These are phyloP conservation scores for Brachionus paranguensis DNA, from an alignment of 1,140 invertebrate species.

Conservation along the genomic window DNA sequence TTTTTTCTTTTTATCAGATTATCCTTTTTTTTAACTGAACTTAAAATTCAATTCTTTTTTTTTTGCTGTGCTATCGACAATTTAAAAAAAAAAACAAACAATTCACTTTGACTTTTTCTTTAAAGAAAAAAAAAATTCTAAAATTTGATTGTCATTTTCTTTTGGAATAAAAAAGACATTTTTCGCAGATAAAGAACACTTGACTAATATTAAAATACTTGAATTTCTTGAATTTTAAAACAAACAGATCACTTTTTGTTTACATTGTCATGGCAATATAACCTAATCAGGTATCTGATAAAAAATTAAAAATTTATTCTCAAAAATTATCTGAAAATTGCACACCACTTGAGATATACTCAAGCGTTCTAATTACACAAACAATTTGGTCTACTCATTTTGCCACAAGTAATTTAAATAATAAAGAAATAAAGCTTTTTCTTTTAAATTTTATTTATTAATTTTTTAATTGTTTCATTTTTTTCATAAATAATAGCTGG, in stretches of 20 bases:
- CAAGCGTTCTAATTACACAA: neutral
- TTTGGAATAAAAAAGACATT: neutral
- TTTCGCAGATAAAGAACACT: neutral
- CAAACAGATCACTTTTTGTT: neutral
- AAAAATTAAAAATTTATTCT: neutral
- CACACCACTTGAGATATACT: slow-evolving; percentile 4
- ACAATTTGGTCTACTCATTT: neutral
- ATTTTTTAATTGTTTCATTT: too few species aligned
- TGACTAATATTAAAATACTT: neutral
- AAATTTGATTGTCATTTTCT: neutral
- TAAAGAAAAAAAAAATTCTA: too few species aligned
- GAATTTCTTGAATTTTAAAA: neutral
- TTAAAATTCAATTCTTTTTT: neutral
- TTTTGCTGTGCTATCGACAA: too few species aligned
- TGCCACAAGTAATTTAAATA: neutral
- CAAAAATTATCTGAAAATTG: slow-evolving; percentile 10
- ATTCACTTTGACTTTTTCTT: too few species aligned
- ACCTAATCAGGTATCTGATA: neutral
- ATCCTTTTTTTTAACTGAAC: neutral
- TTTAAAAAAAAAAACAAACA: too few species aligned
- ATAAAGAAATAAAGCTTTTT: too few species aligned
- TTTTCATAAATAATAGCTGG: too few species aligned
- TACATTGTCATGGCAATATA: slow-evolving; percentile 26
- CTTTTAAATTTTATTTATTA: too few species aligned
- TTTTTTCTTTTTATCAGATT: neutral